Percentiles rank a stretch among this genome's conserved stretches.
phyloP scores from a whole-genome alignment of 2,888 invertebrate species.

The Cryptocheilus praepositus region DNA sequence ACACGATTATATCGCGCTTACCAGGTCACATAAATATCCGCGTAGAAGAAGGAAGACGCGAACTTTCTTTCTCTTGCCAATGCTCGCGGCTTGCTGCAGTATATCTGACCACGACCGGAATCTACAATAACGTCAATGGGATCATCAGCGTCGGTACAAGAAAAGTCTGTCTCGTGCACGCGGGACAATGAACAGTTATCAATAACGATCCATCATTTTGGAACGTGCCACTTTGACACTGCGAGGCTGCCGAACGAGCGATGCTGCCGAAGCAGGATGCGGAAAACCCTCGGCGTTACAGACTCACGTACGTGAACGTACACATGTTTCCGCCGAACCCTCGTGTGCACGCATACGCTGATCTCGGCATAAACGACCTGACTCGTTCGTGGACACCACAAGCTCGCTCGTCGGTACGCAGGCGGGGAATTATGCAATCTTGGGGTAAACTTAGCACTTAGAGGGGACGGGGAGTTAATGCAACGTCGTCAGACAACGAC shows the following conservation, averaged over 20 bases:
- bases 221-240: constrained; percentile 25
- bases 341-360: neutral
- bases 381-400: constrained; percentile 19
- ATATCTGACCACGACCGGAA: too few species aligned
- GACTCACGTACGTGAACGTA: constrained; percentile 6
- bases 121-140: too few species aligned
- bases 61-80: too few species aligned
- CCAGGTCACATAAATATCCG: constrained; percentile 2
- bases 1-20: constrained; percentile 9
- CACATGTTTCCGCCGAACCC: neutral
- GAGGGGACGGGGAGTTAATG: constrained; percentile 69
- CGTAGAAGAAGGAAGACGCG: neutral
- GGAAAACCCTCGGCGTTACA: neutral
- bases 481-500: constrained; percentile 58
- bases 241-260: neutral
- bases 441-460: constrained; percentile 72
- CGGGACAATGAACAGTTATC: constrained; percentile 37
- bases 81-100: too few species aligned
- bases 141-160: constrained; percentile 15
- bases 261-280: neutral
- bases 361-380: constrained; percentile 16
- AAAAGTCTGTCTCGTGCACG: constrained; percentile 22
- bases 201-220: constrained; percentile 58
- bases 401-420: constrained; percentile 43
- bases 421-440: constrained; percentile 69